Percentiles rank a stretch among this genome's conserved stretches.
These are phyloP conservation scores for Zygothrica quintamaculata DNA, from an alignment of 2,888 invertebrate species.

Conservation along the genomic window DNA sequence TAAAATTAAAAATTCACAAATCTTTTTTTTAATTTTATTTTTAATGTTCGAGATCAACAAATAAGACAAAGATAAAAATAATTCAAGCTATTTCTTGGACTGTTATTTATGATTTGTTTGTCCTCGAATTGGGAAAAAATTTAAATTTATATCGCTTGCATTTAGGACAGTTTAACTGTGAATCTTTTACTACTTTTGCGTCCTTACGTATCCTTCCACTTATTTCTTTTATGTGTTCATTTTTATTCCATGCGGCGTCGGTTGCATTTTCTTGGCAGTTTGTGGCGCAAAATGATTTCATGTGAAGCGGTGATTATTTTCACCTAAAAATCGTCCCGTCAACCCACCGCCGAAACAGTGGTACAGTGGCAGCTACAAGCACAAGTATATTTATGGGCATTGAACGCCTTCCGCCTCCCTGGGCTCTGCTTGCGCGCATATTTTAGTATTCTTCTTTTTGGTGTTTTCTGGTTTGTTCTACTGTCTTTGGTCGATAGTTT, in stretches of 20 bases:
- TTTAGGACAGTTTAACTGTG: conserved; percentile 26
- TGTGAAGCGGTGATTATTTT: conserved; percentile 84
- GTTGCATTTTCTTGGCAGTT: conserved; percentile 71
- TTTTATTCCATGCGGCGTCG: conserved; percentile 43
- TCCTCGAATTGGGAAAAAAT: conserved; percentile 67
- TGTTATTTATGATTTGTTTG: conserved; percentile 80
- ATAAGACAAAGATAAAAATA: conserved; percentile 69
- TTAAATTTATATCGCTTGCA: conserved; percentile 62
- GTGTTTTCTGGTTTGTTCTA: conserved; percentile 41
- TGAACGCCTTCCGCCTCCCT: conserved; percentile 79
- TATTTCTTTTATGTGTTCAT: conserved; percentile 14
- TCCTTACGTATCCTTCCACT: conserved; percentile 49
- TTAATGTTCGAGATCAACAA: conserved; percentile 35
- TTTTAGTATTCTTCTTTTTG: conserved; percentile 45
- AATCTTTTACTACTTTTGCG: conserved; percentile 37
- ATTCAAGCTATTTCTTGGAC: conserved; percentile 66
- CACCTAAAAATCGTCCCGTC: conserved; percentile 71
- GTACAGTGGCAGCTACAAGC: conserved; percentile 53
- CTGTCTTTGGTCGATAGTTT: conserved; percentile 71
- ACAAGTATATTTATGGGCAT: conserved; percentile 79
- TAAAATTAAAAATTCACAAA: too few relatives aligned
- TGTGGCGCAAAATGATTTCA: conserved; percentile 83
- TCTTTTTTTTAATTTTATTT: too few relatives aligned
- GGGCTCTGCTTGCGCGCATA: conserved; percentile 49
- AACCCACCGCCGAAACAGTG: background rate